Conservation (phyloP, 2,797 vertebrate genomes). For the Tenualosa thibaudeaui region DNA sequence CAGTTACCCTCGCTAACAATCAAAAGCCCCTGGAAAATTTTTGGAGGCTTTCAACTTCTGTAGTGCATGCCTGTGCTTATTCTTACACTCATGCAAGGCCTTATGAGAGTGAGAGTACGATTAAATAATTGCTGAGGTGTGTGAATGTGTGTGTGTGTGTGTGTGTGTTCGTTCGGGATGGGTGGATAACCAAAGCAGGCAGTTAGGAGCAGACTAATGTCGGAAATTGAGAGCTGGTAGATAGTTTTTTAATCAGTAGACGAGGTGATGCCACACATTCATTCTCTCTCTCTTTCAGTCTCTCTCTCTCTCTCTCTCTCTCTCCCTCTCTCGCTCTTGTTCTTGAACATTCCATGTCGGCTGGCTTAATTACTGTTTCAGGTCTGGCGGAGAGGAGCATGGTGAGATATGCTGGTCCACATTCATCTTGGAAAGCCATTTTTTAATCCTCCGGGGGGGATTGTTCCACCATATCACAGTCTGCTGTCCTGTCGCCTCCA, state of each 20-base stretch:
- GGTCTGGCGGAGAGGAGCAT: not conserved
- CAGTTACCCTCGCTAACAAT: not conserved
- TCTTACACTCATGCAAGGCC: not conserved
- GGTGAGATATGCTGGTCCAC: not conserved
- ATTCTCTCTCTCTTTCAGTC: not conserved
- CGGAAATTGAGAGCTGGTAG: slow-evolving; percentile 31
- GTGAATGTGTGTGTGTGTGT: slow-evolving; percentile 9
- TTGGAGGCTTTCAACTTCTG: not conserved
- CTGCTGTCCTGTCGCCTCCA: not conserved
- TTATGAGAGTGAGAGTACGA: not conserved
- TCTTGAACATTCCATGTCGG: not conserved
- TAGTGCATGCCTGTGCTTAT: not conserved
- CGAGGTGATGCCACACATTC: not conserved
- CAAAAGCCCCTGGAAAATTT: not conserved
- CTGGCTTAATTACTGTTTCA: not conserved
- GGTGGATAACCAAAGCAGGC: not conserved
- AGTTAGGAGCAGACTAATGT: not conserved
- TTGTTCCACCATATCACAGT: not conserved
- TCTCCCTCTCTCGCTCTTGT: not conserved
- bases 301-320: not conserved
- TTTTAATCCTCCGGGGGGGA: not conserved
- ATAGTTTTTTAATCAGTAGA: slow-evolving; percentile 43
- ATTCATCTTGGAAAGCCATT: slow-evolving; percentile 20
- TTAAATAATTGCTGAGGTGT: not conserved
- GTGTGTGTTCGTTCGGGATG: not conserved